Conservation (phyloP, 2,888 invertebrate genomes). For the Sylvicola cinctus region DNA sequence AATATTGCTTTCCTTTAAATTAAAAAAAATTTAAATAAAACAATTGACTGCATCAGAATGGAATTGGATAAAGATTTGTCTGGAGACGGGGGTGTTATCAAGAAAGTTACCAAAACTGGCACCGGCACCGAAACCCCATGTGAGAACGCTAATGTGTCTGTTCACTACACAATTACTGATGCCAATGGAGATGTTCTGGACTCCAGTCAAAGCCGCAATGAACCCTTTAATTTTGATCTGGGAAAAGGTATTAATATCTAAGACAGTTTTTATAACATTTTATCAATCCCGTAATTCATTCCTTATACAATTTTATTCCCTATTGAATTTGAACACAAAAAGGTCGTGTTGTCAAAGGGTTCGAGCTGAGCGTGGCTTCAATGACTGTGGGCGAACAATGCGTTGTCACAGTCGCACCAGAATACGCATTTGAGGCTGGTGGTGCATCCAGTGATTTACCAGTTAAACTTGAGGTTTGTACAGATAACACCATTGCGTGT, state of each 20-base stretch:
- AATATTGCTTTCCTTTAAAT: no score
- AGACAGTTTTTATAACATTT: constrained; percentile 1
- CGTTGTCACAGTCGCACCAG: constrained; percentile 60
- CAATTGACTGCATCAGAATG: no score
- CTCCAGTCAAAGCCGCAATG: constrained; percentile 63
- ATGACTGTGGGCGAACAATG: constrained; percentile 85
- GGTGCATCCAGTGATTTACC: constrained; percentile 77
- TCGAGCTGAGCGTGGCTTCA: constrained; percentile 83
- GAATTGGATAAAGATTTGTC: constrained; percentile 20
- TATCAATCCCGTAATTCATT: constrained; percentile 3
- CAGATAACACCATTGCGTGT: constrained; percentile 3
- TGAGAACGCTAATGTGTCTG: constrained; percentile 45
- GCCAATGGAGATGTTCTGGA: constrained; percentile 78
- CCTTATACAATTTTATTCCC: constrained; percentile 11
- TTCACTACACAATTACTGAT: constrained; percentile 82
- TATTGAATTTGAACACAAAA: no score
- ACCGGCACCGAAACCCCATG: constrained; percentile 48
- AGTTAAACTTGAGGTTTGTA: constrained; percentile 61
- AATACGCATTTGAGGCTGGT: constrained; percentile 73
- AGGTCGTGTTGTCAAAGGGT: constrained; percentile 77
- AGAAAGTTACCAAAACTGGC: constrained; percentile 35
- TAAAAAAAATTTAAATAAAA: no score
- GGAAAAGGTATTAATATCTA: constrained; percentile 49
- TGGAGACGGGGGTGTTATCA: constrained; percentile 20
- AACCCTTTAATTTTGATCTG: constrained; percentile 70